Conservation (phyloP, 2,113 vertebrate species). For the Tursiops truncatus region DNA sequence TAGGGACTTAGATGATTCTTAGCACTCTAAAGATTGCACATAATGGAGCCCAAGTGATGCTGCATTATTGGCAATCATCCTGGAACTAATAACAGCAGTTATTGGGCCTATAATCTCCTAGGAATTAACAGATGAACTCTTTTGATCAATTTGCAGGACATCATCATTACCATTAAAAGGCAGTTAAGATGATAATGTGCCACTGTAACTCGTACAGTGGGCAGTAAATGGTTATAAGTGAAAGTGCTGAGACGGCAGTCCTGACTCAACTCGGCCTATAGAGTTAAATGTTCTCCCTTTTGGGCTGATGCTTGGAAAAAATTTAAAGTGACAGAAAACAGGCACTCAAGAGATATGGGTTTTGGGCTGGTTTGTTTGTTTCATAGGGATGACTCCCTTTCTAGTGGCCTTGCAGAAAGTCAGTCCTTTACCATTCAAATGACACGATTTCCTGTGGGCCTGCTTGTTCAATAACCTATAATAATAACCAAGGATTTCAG, state of each 20-base stretch:
- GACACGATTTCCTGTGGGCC: not conserved
- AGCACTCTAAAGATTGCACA: not conserved
- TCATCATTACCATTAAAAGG: slow-evolving; percentile 65
- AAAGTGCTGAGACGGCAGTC: slow-evolving; percentile 30
- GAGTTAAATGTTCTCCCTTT: not conserved
- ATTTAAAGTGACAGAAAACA: not conserved
- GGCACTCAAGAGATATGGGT: not conserved
- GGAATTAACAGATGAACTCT: slow-evolving; percentile 53
- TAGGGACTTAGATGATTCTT: slow-evolving; percentile 40
- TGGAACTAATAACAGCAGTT: slow-evolving; percentile 68
- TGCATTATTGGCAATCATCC: slow-evolving; percentile 59
- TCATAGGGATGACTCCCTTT: not conserved
- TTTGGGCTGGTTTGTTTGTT: not conserved
- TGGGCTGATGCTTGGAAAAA: not conserved
- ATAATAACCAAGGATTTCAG: slow-evolving; percentile 13
- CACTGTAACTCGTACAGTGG: slow-evolving; percentile 27
- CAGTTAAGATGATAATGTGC: slow-evolving; percentile 48
- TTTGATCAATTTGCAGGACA: slow-evolving; percentile 55
- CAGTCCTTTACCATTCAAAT: not conserved
- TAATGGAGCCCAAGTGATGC: slow-evolving; percentile 41
- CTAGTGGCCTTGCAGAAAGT: not conserved
- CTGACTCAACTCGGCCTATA: not conserved
- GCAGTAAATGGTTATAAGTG: slow-evolving; percentile 42
- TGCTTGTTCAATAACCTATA: not conserved
- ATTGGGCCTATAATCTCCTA: slow-evolving; percentile 40